Evolutionary conservation across 2,888 invertebrate genomes (phyloP), one percentile per base, ranked within the genome.

Genomic region (Troides helena): DNA sequence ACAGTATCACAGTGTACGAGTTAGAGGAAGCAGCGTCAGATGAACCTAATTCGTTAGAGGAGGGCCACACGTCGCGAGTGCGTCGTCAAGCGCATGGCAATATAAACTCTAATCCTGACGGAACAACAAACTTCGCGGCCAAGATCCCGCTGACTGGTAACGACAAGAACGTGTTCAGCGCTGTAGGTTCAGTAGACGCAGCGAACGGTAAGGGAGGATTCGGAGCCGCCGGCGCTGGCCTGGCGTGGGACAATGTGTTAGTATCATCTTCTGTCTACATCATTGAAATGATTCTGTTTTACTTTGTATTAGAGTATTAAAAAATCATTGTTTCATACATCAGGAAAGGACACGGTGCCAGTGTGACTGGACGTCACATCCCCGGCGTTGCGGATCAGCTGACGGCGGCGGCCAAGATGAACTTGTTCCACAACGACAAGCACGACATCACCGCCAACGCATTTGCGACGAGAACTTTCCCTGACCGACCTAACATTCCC

Each of bases 361-460:
- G 75, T 30, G 63, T 85, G 5, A 78, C 80, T 25, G 81, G 81
- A 17, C 79, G 75, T n/a, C 79, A 78, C 50, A 75, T 83, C 12
- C 81, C 84, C 0, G 73, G 74, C 57, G 78, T 82, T 62, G 85
- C 79, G 6, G 62, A 80, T 69, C 82, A 81, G 73, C 69, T 85
- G 58, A 82, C 84, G 0, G 85, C 78, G 1, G 79, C 83, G 2
- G 85, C 77, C 2, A 77, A 76, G 18, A 60, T 21, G n/a, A 84
- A 80, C 64, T 68, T 86, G 23, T 71, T 85, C 65, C 72, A 82
- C 71, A 81, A 79, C 30, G 78, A 78, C 58, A 69, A 76, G 23
- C 83, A 85, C 69, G 79, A 78, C 21, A 60, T 84, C n/a, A 72
- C 74, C 21, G 82, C 78, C 8, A 80, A 78, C 64, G 83, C 81